Conservation (phyloP, 2,888 invertebrate genomes). For the Acrocyrtus sp. region DNA sequence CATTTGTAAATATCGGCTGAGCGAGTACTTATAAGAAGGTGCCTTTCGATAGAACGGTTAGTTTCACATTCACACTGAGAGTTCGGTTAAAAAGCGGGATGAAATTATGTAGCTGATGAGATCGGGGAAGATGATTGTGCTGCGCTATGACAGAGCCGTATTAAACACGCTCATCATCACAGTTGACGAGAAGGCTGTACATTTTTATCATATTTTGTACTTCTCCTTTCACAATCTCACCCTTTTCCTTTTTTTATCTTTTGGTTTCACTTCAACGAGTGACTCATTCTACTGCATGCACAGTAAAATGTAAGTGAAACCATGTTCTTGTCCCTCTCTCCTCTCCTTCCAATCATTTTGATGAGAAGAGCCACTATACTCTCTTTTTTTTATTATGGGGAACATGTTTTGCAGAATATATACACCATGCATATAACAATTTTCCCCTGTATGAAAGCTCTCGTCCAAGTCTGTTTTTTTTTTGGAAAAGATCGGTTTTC, state of each 20-base stretch:
- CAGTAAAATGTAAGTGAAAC: no score
- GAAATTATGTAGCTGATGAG: conserved; percentile 21
- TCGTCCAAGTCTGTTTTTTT: no score
- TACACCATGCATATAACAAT: no score
- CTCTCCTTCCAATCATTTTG: conserved; percentile 22
- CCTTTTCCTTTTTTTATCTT: neutral
- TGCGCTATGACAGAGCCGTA: conserved; percentile 16
- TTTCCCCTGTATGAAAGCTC: no score
- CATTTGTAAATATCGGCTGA: no score
- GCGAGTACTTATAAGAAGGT: no score
- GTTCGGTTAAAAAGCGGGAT: no score
- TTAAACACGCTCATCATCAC: conserved; percentile 31
- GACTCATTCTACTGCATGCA: neutral
- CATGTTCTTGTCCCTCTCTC: no score
- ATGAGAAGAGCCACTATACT: neutral
- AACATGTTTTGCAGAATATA: neutral
- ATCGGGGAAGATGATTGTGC: conserved; percentile 25
- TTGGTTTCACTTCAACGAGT: neutral
- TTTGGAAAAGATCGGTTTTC: no score
- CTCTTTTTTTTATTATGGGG: neutral
- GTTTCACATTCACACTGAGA: no score
- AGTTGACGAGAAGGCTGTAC: conserved; percentile 12
- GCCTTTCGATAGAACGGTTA: no score
- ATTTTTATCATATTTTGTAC: neutral
- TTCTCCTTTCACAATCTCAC: no score